Conservation (phyloP, 2,113 vertebrate species). For the Chionodraco myersi region DNA sequence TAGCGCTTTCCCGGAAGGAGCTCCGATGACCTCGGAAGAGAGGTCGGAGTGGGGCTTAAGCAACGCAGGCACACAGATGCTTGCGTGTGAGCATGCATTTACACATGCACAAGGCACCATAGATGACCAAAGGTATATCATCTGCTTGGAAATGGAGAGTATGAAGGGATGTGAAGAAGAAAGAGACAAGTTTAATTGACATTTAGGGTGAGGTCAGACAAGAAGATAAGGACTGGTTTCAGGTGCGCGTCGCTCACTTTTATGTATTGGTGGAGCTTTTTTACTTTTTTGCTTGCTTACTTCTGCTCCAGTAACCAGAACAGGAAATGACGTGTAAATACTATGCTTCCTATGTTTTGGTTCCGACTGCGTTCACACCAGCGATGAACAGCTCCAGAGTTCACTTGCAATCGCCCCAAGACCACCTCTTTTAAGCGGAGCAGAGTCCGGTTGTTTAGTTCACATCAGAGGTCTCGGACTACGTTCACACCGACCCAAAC, state of each 20-base stretch:
- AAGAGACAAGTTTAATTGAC: neutral
- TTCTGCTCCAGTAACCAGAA: too few species aligned
- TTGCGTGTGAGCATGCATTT: slow-evolving; percentile 26
- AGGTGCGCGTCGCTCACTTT: neutral
- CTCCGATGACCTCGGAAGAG: slow-evolving; percentile 64
- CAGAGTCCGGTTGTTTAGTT: too few species aligned
- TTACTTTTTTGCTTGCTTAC: too few species aligned
- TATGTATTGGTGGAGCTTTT: too few species aligned
- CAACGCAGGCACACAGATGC: slow-evolving; percentile 42
- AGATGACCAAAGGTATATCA: slow-evolving; percentile 33
- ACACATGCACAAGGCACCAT: slow-evolving; percentile 21
- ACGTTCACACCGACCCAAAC: too few species aligned
- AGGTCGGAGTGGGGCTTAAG: slow-evolving; percentile 69
- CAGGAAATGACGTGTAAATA: too few species aligned
- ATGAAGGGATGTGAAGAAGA: neutral
- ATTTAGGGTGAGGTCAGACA: neutral
- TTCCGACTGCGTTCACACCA: too few species aligned
- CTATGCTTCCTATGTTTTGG: too few species aligned
- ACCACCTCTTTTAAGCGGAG: too few species aligned
- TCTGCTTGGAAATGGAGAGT: slow-evolving; percentile 18
- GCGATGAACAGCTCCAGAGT: too few species aligned
- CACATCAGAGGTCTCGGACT: too few species aligned
- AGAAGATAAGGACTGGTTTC: neutral
- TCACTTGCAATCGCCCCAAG: too few species aligned
- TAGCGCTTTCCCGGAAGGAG: slow-evolving; percentile 69